Conservation (phyloP, 2,797 vertebrate genomes). For the Scomberomorus guttatus region DNA sequence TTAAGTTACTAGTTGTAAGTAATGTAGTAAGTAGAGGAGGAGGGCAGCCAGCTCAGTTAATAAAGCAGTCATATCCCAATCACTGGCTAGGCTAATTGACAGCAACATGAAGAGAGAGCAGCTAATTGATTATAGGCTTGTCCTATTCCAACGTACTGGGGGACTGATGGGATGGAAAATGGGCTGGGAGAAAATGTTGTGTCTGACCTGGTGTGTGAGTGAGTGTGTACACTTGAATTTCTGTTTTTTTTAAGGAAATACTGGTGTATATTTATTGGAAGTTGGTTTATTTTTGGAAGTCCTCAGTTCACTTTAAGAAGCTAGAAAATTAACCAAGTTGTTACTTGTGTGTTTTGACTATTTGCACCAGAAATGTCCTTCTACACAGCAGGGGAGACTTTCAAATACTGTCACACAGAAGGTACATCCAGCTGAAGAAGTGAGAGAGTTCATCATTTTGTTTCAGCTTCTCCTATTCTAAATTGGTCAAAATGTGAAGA, state of each 20-base stretch:
- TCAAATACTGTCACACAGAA: neutral
- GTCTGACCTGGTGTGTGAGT: slow-evolving; percentile 14
- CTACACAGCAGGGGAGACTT: neutral
- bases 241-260: neutral
- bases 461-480: slow-evolving; percentile 17
- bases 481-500: slow-evolving; percentile 46
- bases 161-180: slow-evolving; percentile 62
- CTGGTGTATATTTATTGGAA: neutral
- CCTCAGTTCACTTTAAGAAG: neutral
- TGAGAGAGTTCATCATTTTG: slow-evolving; percentile 7
- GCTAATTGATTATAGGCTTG: slow-evolving; percentile 89
- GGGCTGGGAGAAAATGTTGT: neutral
- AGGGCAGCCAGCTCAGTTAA: slow-evolving; percentile 56
- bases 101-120: slow-evolving; percentile 75
- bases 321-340: neutral
- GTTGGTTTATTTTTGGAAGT: neutral
- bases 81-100: slow-evolving; percentile 79
- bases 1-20: slow-evolving; percentile 66
- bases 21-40: slow-evolving; percentile 63
- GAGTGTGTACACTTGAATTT: slow-evolving; percentile 1
- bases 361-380: neutral
- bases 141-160: slow-evolving; percentile 66
- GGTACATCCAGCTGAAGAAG: slow-evolving; percentile 5
- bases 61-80: slow-evolving; percentile 72
- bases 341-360: slow-evolving; percentile 7